phyloP scores from a whole-genome alignment of 2,797 vertebrate species.

The Bufotes viridis region DNA sequence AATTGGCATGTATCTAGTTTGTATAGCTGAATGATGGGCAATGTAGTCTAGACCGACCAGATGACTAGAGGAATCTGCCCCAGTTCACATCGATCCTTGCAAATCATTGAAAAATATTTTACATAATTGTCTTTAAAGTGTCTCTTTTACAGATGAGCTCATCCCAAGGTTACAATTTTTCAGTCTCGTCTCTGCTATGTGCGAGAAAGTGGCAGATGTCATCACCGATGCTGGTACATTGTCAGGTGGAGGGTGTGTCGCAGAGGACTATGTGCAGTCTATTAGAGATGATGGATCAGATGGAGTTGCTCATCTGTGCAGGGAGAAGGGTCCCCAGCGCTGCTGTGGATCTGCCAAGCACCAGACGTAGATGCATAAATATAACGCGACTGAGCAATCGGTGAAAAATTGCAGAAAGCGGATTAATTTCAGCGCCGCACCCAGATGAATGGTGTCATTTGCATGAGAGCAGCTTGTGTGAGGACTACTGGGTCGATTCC shows the following conservation, averaged over 20 bases:
- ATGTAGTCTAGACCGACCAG: not conserved
- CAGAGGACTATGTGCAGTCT: conserved; percentile 1
- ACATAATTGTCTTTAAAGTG: not conserved
- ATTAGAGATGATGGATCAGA: conserved; percentile 5
- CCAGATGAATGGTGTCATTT: not conserved
- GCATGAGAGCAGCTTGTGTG: not conserved
- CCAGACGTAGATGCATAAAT: not conserved
- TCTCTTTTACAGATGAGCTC: not conserved
- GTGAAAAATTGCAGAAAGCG: not conserved
- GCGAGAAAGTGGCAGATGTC: not conserved
- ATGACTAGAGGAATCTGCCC: not conserved
- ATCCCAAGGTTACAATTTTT: not conserved
- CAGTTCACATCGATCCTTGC: not conserved
- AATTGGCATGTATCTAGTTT: not conserved
- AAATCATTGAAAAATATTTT: not conserved
- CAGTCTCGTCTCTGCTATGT: not conserved
- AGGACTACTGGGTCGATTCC: not conserved
- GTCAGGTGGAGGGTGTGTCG: conserved; percentile 6
- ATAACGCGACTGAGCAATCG: not conserved
- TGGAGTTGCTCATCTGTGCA: not conserved
- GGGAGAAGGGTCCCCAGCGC: not conserved
- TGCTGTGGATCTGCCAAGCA: not conserved
- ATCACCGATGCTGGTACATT: not conserved
- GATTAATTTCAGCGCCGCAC: not conserved
- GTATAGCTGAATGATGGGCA: not conserved